Conservation (phyloP, 37 sponge, comb jelly and placozoan species). For the Ephydatia muelleri region DNA sequence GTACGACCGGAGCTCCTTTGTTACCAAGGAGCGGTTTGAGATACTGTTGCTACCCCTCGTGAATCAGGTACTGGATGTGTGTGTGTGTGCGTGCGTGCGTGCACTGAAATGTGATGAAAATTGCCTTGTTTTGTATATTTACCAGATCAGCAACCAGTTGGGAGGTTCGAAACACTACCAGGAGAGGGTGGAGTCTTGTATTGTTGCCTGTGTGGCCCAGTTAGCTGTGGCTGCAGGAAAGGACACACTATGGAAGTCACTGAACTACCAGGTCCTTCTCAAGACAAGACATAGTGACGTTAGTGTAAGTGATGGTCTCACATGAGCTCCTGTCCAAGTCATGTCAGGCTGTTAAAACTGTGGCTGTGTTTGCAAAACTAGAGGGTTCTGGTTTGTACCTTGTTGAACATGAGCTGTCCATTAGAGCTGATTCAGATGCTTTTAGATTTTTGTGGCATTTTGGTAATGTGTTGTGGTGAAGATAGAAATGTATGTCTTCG, state of each 20-base stretch:
- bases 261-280: slow-evolving; percentile 83
- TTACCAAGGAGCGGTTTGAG: slow-evolving; percentile 74
- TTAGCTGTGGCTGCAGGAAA: slow-evolving; percentile 84
- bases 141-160: slow-evolving; percentile 39
- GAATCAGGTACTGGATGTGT: slow-evolving; percentile 49
- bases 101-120: not conserved
- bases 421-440: not conserved
- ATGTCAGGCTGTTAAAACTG: too few species aligned
- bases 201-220: slow-evolving; percentile 83
- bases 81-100: not conserved
- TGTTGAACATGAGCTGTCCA: too few species aligned
- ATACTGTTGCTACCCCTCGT: slow-evolving; percentile 61
- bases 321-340: too few species aligned
- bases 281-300: slow-evolving; percentile 62
- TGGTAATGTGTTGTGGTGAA: not conserved
- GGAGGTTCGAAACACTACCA: slow-evolving; percentile 27
- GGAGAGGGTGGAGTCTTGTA: slow-evolving; percentile 35
- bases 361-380: too few species aligned
- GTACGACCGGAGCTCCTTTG: slow-evolving; percentile 56
- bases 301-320: slow-evolving; percentile 41
- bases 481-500: not conserved
- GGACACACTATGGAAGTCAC: slow-evolving; percentile 83
- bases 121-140: not conserved
- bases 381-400: too few species aligned
- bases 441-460: not conserved